phyloP scores from a whole-genome alignment of 1,140 invertebrate species.

The Ericerus pela region DNA sequence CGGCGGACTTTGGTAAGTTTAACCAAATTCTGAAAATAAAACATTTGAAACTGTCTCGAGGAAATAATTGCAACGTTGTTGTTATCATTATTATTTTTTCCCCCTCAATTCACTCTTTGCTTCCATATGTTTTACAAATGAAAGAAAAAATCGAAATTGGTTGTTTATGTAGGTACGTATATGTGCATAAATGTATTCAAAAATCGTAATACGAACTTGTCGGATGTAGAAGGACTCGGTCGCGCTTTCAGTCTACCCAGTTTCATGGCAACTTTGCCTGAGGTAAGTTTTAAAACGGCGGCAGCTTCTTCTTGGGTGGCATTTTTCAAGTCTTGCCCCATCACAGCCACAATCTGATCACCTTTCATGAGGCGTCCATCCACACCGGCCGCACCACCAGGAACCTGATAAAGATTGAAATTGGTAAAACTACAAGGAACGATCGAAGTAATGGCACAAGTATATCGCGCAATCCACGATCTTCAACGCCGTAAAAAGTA shows the following conservation, averaged over 20 bases:
- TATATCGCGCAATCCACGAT: no score
- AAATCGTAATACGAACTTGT: slow-evolving; percentile 16
- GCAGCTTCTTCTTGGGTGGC: slow-evolving; percentile 73
- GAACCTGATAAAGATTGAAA: slow-evolving; percentile 40
- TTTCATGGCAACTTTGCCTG: slow-evolving; percentile 60
- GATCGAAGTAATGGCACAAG: no score
- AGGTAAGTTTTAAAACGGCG: slow-evolving; percentile 67
- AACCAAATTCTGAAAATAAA: background rate
- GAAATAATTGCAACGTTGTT: background rate
- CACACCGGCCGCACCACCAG: slow-evolving; percentile 77
- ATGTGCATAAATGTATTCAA: background rate
- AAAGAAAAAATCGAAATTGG: background rate
- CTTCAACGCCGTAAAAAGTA: no score
- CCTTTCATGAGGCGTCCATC: slow-evolving; percentile 85
- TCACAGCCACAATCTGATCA: slow-evolving; percentile 79
- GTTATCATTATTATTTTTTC: background rate
- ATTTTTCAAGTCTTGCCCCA: slow-evolving; percentile 70
- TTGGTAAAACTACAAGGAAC: background rate
- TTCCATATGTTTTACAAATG: background rate
- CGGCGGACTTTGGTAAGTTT: no score
- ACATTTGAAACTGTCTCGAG: background rate
- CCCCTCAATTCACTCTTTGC: background rate
- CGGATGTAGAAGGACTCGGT: slow-evolving; percentile 14
- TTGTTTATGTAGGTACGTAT: background rate
- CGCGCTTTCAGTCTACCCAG: slow-evolving; percentile 63